Evolutionary conservation across 2,797 vertebrate species (phyloP), one percentile per base, ranked within the genome.

Genomic region (Parauchenoglanis ngamensis): DNA sequence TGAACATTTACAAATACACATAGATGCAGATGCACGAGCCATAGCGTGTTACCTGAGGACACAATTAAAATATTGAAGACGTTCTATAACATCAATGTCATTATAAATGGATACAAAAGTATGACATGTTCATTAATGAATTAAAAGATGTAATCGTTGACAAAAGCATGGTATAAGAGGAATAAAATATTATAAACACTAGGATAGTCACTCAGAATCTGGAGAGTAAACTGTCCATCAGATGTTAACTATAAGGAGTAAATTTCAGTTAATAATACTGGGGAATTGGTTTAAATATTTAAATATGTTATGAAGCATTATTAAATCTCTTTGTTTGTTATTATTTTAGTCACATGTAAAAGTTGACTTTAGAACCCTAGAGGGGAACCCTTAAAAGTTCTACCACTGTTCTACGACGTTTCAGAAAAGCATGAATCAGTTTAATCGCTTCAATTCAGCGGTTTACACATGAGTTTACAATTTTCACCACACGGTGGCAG

Each of bases 401-500:
- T n/a, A 13, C 10, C 63, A 65, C 63, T n/a, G 3, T 63, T 28
- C 63, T 28, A 1, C 25, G 11, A 65, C 25, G 0, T 65, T 12
- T n/a, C n/a, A 65, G 25, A 28, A n/a, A 65, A 65, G n/a, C 63
- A 15, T 28, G 13, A 12, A 13, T 28, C 8, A 13, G n/a, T 28
- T 65, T 28, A 3, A 1, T 28, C n/a, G 3, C 63, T 65, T 65
- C 25, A n/a, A 28, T 65, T 28, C 63, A 65, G 10, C 67, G 19
- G 67, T 68, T 40, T 40, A 7, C 78, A 49, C 11, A 7, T 35
- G 17, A 15, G 40, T 46, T n/a, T 12, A 40, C 25, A 1, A 11
- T 49, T 61, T 82, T 77, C 0, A 46, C 72, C 88, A 89, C 84
- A 83, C 19, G 86, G 61, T 78, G 86, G 88, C 83, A 65, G 78